A percentile compares a stretch with the other conserved stretches of the same genome.
Evolutionary conservation across 2,797 vertebrate species (phyloP).

Genomic region (Urocyon cinereoargenteus): DNA sequence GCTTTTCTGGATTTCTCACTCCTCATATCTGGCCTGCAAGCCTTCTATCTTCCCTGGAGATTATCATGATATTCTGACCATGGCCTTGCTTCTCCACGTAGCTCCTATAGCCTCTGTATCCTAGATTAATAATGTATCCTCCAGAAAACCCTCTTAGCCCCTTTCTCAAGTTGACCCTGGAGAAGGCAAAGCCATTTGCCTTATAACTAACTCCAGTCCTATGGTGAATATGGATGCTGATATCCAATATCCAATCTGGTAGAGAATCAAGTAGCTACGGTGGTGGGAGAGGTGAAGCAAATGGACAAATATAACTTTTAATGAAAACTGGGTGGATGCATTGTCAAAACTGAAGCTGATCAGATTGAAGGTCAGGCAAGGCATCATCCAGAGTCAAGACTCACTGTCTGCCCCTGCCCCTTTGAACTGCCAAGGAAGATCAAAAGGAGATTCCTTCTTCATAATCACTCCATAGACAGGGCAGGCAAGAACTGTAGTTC

Average conservation of each 20-base stretch:
- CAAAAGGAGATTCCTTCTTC: not conserved
- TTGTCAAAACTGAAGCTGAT: not conserved
- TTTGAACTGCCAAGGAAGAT: not conserved
- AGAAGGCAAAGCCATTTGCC: not conserved
- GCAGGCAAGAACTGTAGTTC: not conserved
- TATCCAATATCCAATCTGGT: not conserved
- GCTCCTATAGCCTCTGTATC: not conserved
- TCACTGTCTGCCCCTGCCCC: not conserved
- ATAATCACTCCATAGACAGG: not conserved
- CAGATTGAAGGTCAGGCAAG: not conserved
- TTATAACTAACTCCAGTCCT: not conserved
- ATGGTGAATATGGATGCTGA: not conserved
- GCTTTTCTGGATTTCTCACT: not conserved
- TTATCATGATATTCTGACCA: not conserved
- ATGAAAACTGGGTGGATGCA: not conserved
- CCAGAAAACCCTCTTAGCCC: not conserved
- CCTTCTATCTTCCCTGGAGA: not conserved
- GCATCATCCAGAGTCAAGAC: not conserved
- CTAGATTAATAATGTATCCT: not conserved
- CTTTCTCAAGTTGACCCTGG: not conserved
- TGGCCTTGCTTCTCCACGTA: not conserved
- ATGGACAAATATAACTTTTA: not conserved
- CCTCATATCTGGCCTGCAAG: not conserved
- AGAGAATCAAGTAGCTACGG: not conserved
- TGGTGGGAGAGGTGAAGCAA: not conserved